Percentiles rank a stretch among this genome's conserved stretches.
These are phyloP conservation scores for Tetramorium alpestre DNA, from an alignment of 1,140 invertebrate genomes.

Conservation along the genomic window DNA sequence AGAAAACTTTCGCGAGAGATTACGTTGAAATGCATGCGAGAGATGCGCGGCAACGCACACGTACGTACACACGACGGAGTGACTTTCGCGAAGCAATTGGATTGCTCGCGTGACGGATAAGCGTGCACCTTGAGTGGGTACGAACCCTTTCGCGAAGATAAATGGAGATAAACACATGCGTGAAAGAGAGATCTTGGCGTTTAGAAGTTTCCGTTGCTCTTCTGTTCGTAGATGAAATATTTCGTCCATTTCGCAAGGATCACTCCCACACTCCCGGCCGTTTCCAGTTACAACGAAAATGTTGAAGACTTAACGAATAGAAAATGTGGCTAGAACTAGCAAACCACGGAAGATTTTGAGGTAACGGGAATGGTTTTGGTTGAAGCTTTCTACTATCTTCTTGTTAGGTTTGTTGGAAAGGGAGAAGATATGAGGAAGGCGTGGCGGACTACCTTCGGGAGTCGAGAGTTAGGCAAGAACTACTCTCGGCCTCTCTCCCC, in stretches of 20 bases:
- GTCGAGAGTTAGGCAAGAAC: constrained; percentile 45
- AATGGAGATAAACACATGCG: neutral
- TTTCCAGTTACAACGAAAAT: constrained; percentile 24
- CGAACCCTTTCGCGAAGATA: neutral
- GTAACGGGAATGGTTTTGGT: constrained; percentile 28
- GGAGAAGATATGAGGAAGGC: constrained; percentile 63
- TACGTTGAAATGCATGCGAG: neutral
- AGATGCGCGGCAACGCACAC: neutral
- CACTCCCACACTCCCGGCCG: neutral
- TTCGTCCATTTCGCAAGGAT: neutral
- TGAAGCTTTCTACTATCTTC: constrained; percentile 50
- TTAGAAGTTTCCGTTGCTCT: neutral
- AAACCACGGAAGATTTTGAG: constrained; percentile 19
- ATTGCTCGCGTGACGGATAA: neutral
- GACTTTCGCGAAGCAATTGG: neutral
- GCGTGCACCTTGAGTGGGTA: neutral
- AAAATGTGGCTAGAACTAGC: constrained; percentile 5
- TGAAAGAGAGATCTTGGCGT: constrained; percentile 23
- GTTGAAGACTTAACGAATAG: constrained; percentile 19
- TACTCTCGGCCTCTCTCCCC: constrained; percentile 22
- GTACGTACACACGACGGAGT: neutral
- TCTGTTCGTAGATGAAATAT: neutral
- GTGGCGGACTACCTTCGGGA: constrained; percentile 58
- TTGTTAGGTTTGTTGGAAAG: constrained; percentile 54
- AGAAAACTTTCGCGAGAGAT: neutral